Percentiles rank a stretch among this genome's conserved stretches.
These are phyloP conservation scores for Gymnoscelis rufifasciata DNA, from an alignment of 2,888 invertebrate species.

Conservation along the genomic window DNA sequence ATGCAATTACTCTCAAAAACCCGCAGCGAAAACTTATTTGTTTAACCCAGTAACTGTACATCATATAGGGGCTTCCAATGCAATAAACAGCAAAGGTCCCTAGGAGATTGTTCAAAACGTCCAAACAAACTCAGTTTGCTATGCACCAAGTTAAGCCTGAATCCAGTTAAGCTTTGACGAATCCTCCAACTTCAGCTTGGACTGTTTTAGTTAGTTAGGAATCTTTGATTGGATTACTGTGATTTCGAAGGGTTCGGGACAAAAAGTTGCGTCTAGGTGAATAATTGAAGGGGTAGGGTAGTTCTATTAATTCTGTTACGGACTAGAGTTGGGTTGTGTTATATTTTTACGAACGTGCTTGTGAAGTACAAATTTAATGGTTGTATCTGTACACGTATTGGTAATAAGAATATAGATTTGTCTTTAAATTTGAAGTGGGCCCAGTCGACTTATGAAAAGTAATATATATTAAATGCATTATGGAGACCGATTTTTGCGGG, in stretches of 20 bases:
- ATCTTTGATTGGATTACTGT: constrained; percentile 18
- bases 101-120: neutral
- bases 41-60: no score
- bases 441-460: no score
- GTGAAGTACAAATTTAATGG: no score
- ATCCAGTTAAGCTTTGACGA: constrained; percentile 41
- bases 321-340: neutral
- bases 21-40: no score
- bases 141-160: constrained; percentile 30
- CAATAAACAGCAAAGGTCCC: neutral
- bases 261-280: constrained; percentile 1
- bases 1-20: no score
- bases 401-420: no score
- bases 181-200: constrained; percentile 26
- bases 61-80: no score
- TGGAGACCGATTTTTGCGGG: no score
- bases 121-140: constrained; percentile 24
- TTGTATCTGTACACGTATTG: no score
- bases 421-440: no score
- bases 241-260: neutral
- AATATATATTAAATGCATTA: no score
- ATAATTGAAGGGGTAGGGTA: neutral
- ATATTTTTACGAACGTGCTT: no score
- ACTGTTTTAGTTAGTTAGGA: constrained; percentile 18
- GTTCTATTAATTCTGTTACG: neutral